Evolutionary conservation across 1,140 invertebrate genomes (phyloP).

Genomic region (Mamestra configurata): DNA sequence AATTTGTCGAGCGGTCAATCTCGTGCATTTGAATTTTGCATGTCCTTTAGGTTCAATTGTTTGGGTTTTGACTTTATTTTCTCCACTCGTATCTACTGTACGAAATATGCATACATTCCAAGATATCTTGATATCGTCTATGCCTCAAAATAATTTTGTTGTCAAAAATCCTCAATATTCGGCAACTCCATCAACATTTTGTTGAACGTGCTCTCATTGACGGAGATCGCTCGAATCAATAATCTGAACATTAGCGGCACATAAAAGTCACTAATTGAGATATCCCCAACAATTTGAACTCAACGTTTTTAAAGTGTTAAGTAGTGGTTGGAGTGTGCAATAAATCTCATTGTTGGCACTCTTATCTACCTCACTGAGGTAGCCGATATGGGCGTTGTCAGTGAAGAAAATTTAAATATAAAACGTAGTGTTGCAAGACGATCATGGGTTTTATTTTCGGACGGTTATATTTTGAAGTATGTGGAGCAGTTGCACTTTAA

Average conservation of each 20-base stretch:
- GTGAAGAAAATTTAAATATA: conserved; percentile 80
- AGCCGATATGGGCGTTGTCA: conserved; percentile 79
- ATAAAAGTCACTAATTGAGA: conserved; percentile 82
- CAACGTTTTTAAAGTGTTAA: conserved; percentile 72
- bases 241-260: conserved; percentile 66
- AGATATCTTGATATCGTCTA: neutral
- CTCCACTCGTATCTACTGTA: neutral
- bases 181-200: conserved; percentile 1
- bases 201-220: neutral
- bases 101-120: neutral
- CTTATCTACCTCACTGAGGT: conserved; percentile 80
- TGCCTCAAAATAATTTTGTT: neutral
- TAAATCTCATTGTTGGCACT: conserved; percentile 81
- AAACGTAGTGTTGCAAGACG: conserved; percentile 71
- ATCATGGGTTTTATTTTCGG: conserved; percentile 23
- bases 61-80: neutral
- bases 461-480: conserved; percentile 48
- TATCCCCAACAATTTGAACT: conserved; percentile 68
- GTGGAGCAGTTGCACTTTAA: conserved; percentile 17
- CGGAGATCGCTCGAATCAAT: conserved; percentile 30
- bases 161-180: neutral
- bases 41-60: neutral
- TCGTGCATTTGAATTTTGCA: neutral
- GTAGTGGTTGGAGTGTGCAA: conserved; percentile 69
- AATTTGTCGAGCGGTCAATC: conserved; percentile 8